Evolutionary conservation across 2,888 invertebrate genomes (phyloP), one percentile per base, ranked within the genome.

Genomic region (Dolichomitus sp.): DNA sequence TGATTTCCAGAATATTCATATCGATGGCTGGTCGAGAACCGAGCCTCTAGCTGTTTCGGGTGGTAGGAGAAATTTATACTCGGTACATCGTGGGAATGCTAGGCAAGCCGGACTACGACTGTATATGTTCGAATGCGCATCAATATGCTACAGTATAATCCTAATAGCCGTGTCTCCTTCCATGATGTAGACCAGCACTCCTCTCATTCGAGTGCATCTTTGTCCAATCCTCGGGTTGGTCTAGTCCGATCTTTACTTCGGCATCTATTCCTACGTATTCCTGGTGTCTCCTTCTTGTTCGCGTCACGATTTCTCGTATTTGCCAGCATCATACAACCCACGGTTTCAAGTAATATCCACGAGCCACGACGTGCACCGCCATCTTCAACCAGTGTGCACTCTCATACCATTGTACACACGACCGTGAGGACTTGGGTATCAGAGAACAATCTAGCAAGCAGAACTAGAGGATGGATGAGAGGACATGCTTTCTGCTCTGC

Each of bases 1-100:
- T 12, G 61, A 61, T 61, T 61, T 61, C 61, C 37, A 11, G 11
- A 61, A 61, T 61, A 61, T 61, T 61, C 61, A 61, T 61, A 61
- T 61, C 61, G 61, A 61, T 37, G 19, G 40, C 37, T 3, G 30
- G 37, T 3, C 30, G 9, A 9, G 59, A 17, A 33, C 37, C 59
- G 37, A 37, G 5, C n/a, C 33, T 59, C 30, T 9, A 37, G 37
- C 37, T 33, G 33, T 9, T 37, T 59, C 14, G 0, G 37, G 33
- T 11, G 17, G 19, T 19, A 17, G 61, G 37, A 37, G 61, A 61
- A 61, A 61, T 61, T 61, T 61, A 61, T 61, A 19, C 37, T 37
- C 61, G 37, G 61, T 61, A 61, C 61, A 61, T 61, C 19, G 40
- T 37, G 40, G 40, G 61, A 61, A 61, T 61, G 33, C 61, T 17